A percentile compares a stretch with the other conserved stretches of the same genome.
These are phyloP conservation scores for Danionella dracula DNA, from an alignment of 2,797 vertebrate species.

Conservation along the genomic window DNA sequence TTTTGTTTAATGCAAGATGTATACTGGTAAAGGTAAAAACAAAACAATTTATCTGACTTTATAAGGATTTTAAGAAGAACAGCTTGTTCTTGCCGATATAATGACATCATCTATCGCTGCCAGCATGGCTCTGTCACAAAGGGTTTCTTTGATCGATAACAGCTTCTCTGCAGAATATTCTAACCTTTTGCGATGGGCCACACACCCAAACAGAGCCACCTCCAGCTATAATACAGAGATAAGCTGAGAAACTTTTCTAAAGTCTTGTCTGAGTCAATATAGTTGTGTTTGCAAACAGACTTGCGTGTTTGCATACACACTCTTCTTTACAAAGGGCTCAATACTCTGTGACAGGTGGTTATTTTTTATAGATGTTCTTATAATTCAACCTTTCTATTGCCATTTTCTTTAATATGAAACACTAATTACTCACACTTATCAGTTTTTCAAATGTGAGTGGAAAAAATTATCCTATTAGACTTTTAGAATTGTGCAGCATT, in stretches of 20 bases:
- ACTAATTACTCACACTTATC: no score
- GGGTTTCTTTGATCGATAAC: conserved; percentile 18
- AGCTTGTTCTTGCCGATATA: conserved; percentile 7
- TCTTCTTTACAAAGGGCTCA: not conserved
- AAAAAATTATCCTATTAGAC: no score
- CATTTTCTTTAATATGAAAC: no score
- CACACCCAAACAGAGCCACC: conserved; percentile 1
- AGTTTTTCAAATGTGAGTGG: no score
- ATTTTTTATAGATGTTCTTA: not conserved
- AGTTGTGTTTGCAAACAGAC: no score
- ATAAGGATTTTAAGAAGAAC: conserved; percentile 24
- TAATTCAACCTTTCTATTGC: no score
- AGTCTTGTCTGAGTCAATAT: no score
- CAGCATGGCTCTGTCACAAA: conserved; percentile 9
- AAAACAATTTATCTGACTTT: not conserved
- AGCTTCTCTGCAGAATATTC: not conserved
- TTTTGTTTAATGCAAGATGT: not conserved
- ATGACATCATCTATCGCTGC: conserved; percentile 19
- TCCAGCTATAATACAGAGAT: conserved; percentile 12
- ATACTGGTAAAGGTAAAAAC: no score
- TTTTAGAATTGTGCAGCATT: no score
- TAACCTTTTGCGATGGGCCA: conserved; percentile 10
- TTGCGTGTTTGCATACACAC: no score
- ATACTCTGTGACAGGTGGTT: not conserved
- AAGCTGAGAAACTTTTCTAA: conserved; percentile 1